Base-by-base conservation (phyloP, 2,113 vertebrate genomes). In the Pangasianodon hypophthalmus region DNA sequence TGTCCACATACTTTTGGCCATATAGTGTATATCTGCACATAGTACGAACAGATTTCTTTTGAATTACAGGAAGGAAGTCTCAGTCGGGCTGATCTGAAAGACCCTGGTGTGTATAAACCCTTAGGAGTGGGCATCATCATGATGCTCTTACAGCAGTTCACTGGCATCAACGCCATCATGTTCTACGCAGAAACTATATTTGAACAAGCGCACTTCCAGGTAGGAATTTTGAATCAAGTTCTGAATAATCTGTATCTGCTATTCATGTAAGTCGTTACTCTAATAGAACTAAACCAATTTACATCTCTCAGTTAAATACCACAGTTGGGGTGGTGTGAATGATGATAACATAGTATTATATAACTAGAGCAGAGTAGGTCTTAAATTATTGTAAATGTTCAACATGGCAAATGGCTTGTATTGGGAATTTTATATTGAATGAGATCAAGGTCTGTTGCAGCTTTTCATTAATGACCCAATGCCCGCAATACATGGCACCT, bases 161-260 rank as follows among this genome's bases (percentile, higher is more conserved):
- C 97, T 0, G 98, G 98, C 18, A 96, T 99, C 94, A 99, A 99
- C 0, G 98, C 97, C 24, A 94, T 99, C 92, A 98, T 98, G 98
- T 99, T 99, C 94, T 99, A 99, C 6, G 97, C 97, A 0, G 95
- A 98, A 93, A 97, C 92, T 73, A 98, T 99, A 85, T 99, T 99
- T 73, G 94, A 98, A 89, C 95, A 97, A 75, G 98, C 98, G 18
- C 93, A 97, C 89, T 97, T 99, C 90, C 94, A 97, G 96, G 98
- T 98, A 93, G 60, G 90, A 54, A 9, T 86, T 62, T 50, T 67
- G 14, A 41, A 80, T 46, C 13, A 48, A 73, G 46, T 21, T 56
- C 73, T 80, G 13, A 32, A 54, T 52, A n/a, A 81, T 46, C 1
- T 82, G 48, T 14, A n/a, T 80, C 46, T 80, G 46, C 29, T 29